Percentiles rank a stretch among this genome's conserved stretches.
These are phyloP conservation scores for Cotesia congregata DNA, from an alignment of 2,888 invertebrate species.

Conservation along the genomic window DNA sequence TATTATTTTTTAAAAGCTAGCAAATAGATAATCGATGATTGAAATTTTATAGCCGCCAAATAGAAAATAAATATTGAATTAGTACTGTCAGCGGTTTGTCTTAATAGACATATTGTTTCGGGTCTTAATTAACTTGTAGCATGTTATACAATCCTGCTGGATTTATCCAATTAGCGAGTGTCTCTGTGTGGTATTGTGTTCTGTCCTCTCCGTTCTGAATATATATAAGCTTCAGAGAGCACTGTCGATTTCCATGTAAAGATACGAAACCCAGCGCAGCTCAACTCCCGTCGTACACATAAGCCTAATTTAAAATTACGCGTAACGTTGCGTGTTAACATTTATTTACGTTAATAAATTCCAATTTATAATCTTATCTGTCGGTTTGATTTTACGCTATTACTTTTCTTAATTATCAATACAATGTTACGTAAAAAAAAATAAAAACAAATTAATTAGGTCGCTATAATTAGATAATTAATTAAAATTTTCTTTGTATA, in stretches of 20 bases:
- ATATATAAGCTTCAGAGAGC: neutral
- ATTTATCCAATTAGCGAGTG: neutral
- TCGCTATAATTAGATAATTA: no score
- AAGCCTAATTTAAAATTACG: neutral
- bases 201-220: neutral
- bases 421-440: neutral
- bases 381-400: neutral
- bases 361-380: neutral
- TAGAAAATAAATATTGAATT: neutral
- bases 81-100: neutral
- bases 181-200: neutral
- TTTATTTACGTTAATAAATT: neutral
- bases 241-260: neutral
- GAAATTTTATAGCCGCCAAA: no score
- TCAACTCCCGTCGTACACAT: neutral
- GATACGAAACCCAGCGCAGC: neutral
- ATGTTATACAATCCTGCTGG: neutral
- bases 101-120: neutral
- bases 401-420: neutral
- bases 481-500: no score
- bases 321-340: constrained; percentile 7
- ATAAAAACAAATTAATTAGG: no score
- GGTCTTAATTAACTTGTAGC: neutral
- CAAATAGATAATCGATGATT: no score
- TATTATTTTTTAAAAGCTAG: no score